Evolutionary conservation across 1,140 invertebrate genomes (phyloP).

Genomic region (Thaumetopoea pityocampa): DNA sequence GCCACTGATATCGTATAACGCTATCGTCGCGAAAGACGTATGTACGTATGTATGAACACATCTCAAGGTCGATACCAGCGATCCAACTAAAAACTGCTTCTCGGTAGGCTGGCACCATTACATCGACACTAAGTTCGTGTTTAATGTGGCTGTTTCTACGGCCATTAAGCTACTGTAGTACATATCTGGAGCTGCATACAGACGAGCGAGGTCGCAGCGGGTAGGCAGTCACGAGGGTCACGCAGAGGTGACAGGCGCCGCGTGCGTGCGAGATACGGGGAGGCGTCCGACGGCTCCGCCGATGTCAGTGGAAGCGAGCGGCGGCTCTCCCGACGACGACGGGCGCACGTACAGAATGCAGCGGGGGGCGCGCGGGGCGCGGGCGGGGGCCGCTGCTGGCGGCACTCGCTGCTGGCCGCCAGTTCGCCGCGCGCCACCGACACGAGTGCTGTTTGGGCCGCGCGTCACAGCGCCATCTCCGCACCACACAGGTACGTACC

Average conservation of each 20-base stretch:
- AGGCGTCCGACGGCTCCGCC: conserved; percentile 32
- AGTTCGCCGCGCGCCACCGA: conserved; percentile 65
- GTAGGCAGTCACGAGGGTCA: conserved; percentile 36
- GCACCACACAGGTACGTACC: conserved; percentile 58
- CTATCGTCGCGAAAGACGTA: too few relatives aligned
- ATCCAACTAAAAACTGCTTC: too few relatives aligned
- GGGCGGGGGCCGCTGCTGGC: conserved; percentile 56
- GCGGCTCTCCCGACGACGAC: conserved; percentile 51
- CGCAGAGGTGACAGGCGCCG: conserved; percentile 42
- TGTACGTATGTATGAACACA: too few relatives aligned
- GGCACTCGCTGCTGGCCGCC: conserved; percentile 56
- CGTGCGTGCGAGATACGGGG: conserved; percentile 35
- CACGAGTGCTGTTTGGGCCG: conserved; percentile 50
- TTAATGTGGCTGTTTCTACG: too few relatives aligned
- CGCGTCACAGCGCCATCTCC: conserved; percentile 35
- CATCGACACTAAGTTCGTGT: too few relatives aligned
- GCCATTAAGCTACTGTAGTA: too few relatives aligned
- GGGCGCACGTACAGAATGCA: conserved; percentile 59
- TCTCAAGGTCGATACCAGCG: too few relatives aligned
- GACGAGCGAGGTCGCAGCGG: conserved; percentile 11
- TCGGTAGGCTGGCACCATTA: too few relatives aligned
- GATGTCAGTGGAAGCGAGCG: conserved; percentile 41
- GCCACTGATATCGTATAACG: too few relatives aligned
- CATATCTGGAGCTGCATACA: too few relatives aligned
- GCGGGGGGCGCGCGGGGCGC: conserved; percentile 47